Evolutionary conservation across 1,140 invertebrate genomes (phyloP), one percentile per base, ranked within the genome.

Genomic region (Ostrea edulis): DNA sequence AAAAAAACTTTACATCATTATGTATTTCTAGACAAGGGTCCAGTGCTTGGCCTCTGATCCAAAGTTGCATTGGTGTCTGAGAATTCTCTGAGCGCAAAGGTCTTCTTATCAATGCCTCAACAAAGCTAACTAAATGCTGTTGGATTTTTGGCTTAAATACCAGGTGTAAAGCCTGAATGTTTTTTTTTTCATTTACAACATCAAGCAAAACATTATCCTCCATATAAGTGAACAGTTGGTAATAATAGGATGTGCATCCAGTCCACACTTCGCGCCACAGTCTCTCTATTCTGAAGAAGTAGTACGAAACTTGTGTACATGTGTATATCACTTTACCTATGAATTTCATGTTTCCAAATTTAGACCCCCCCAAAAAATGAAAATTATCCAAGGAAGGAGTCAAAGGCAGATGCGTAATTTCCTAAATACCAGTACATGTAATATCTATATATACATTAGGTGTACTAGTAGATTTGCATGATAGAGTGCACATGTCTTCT

Each of bases 191-290:
- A 84, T 88, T 87, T 4, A 29, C 25, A 8, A 58, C 25, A 82
- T 91, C 71, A 22, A 91, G 51, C 17, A 91, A 84, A 20, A 54
- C 68, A 22, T 88, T 8, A n/a, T 90, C 77, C 83, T 91, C 91
- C 82, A 91, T 62, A 29, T 71, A 5, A n/a, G 82, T 83, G 62
- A 91, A 91, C n/a, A 88, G 22, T 2, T 87, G 11, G 29, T 90
- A 88, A 77, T 91, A 92, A 9, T 84, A 62, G 17, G 29, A 68
- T 25, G 86, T 86, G 25, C 81, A 83, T 25, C 86, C 81, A 85
- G n/a, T 22, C 85, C 84, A 88, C 29, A 92, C 44, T 53, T 91
- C 91, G n/a, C 90, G 85, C 90, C 90, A 92, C 20, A 92, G 77
- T 51, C 91, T 29, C 35, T 92, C 91, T 58, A 91, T 91, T 25